Evolutionary conservation across 2,113 vertebrate genomes (phyloP).

Genomic region (Saimiri boliviensis): DNA sequence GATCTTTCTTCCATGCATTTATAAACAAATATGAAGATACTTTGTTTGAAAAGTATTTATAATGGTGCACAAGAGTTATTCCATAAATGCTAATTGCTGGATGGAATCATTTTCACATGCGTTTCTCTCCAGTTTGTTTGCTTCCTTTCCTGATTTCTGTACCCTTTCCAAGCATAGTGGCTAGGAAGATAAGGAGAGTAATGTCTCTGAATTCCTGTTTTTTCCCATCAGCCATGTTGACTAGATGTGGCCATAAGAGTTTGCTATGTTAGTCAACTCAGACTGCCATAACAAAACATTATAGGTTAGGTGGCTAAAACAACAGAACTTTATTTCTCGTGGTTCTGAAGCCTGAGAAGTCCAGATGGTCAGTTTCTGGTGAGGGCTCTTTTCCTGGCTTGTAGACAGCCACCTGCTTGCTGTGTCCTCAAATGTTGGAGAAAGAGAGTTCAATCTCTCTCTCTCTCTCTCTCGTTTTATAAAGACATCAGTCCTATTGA

Average conservation of each 20-base stretch:
- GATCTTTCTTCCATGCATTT: neutral
- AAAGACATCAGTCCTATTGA: neutral
- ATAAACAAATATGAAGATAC: neutral
- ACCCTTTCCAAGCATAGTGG: neutral
- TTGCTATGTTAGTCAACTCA: neutral
- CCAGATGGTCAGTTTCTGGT: neutral
- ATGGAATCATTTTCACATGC: neutral
- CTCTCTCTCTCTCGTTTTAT: neutral
- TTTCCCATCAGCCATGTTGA: neutral
- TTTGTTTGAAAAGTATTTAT: neutral
- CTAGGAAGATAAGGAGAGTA: neutral
- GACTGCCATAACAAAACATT: neutral
- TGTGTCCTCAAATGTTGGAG: neutral
- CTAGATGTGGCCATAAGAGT: neutral
- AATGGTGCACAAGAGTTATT: neutral
- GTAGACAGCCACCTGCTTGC: neutral
- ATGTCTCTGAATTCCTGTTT: neutral
- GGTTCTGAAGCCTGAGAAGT: neutral
- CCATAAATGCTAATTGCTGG: neutral
- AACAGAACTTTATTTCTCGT: neutral
- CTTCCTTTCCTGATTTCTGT: neutral
- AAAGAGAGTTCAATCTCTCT: neutral
- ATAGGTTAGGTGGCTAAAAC: neutral
- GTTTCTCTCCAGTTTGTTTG: neutral
- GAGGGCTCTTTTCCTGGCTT: neutral